Base-by-base conservation (phyloP, 2,888 invertebrate genomes). In the Heliothis peltigera region DNA sequence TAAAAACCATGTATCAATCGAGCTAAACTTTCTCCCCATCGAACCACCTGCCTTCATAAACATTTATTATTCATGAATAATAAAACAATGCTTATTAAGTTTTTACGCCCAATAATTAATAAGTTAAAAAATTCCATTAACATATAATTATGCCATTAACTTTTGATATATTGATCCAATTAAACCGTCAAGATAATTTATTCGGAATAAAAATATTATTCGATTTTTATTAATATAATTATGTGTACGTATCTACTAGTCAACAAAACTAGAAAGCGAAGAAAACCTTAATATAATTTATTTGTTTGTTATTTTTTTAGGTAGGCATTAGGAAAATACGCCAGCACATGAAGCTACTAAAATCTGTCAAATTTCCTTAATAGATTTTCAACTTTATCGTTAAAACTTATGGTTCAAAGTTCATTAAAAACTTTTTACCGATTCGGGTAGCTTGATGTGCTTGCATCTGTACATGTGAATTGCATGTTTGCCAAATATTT, bases 71-170 rank as follows among this genome's bases (percentile, higher is more conserved):
- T 58, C 51, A 42, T 64, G 61, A 67, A 67, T 62, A 75, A 69
- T 57, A 47, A 42, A 61, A 75, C 56, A 78, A 76, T 64, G 35
- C 32, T 19, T 42, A 49, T 21, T 32, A 55, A 48, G 4, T 54
- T 56, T 63, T 64, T 39, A 62, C 51, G 21, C 32, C 51, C 48
- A 48, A 62, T 22, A 51, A 54, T 64, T 48, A 28, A 25, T 39
- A 58, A 62, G 21, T 63, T 35, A 56, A 53, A n/a, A 57, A 51
- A 75, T 59, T 48, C 44, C 18, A 65, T 79, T 67, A 64, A 17
- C 63, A 69, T 73, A 44, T 70, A 79, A 80, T 80, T 70, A 62
- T 18, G 46, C 58, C 58, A 68, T 74, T 56, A 63, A 18, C 42
- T 43, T 51, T 57, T 52, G 21, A 79, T 65, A 35, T 67, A 70